Evolutionary conservation across 2,113 vertebrate genomes (phyloP).

Genomic region (Addax nasomaculatus): DNA sequence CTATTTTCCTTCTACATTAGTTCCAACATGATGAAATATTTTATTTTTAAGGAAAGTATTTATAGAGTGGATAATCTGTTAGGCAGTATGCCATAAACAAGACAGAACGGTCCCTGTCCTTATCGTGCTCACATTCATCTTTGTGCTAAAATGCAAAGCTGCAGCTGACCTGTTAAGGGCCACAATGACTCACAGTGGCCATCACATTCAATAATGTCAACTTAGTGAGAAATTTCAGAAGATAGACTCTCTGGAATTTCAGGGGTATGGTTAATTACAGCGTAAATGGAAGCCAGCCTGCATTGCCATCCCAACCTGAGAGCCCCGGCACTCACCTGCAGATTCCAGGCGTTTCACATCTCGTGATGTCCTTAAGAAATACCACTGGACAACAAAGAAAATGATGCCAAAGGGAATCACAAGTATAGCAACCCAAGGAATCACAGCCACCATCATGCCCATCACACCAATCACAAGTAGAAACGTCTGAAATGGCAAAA

Average conservation of each 20-base stretch:
- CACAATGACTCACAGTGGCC: fast-evolving
- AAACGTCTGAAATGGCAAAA: constrained; percentile 82
- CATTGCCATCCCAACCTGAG: neutral
- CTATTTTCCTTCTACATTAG: neutral
- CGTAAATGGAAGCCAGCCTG: neutral
- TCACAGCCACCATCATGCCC: constrained; percentile 84
- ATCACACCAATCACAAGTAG: constrained; percentile 88
- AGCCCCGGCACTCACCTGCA: constrained; percentile 81
- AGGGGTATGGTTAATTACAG: neutral
- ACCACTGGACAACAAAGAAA: constrained; percentile 88
- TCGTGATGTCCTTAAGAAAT: constrained; percentile 90
- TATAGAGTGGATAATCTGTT: neutral
- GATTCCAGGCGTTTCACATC: constrained; percentile 92
- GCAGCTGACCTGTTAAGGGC: neutral
- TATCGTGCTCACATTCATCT: neutral
- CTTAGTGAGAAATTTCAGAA: neutral
- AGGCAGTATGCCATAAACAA: neutral
- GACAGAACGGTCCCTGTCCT: neutral
- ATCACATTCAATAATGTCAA: neutral
- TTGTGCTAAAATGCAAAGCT: neutral
- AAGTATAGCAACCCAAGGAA: constrained; percentile 89
- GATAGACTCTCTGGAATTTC: neutral
- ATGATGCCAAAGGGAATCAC: constrained; percentile 85
- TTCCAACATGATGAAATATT: neutral
- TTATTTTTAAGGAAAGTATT: neutral